Conservation (phyloP, 2,113 vertebrate genomes). For the Saccopteryx bilineata region DNA sequence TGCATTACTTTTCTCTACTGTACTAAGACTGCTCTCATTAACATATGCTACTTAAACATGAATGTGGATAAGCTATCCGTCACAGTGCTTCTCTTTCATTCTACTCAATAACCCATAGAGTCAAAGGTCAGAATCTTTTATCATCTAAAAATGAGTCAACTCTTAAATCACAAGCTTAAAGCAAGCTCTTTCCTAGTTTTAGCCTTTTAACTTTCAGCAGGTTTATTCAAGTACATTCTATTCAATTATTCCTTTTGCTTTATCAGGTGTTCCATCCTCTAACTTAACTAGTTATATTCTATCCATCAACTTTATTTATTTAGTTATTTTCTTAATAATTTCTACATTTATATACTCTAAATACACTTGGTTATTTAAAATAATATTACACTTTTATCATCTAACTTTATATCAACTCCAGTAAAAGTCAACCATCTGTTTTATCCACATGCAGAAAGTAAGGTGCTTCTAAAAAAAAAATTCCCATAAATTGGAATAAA, state of each 20-base stretch:
- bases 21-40: neutral
- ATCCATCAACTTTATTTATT: neutral
- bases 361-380: slow-evolving; percentile 4
- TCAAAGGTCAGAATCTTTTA: neutral
- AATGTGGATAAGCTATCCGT: neutral
- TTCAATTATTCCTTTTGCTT: neutral
- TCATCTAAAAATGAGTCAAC: neutral
- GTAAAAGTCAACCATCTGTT: slow-evolving; percentile 51
- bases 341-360: neutral
- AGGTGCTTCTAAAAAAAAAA: slow-evolving; percentile 31
- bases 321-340: neutral
- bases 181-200: neutral
- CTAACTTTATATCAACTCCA: slow-evolving; percentile 43
- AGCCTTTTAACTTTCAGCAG: neutral
- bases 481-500: neutral
- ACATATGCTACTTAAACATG: neutral
- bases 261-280: neutral
- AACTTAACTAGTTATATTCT: neutral
- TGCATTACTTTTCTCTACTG: neutral
- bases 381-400: slow-evolving; percentile 25
- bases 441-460: slow-evolving; percentile 34
- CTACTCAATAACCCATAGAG: neutral
- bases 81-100: neutral
- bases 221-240: neutral
- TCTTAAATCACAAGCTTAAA: slow-evolving; percentile 3